These are phyloP conservation scores for Melieria picta DNA, from an alignment of 2,888 invertebrate genomes.

Conservation along the genomic window DNA sequence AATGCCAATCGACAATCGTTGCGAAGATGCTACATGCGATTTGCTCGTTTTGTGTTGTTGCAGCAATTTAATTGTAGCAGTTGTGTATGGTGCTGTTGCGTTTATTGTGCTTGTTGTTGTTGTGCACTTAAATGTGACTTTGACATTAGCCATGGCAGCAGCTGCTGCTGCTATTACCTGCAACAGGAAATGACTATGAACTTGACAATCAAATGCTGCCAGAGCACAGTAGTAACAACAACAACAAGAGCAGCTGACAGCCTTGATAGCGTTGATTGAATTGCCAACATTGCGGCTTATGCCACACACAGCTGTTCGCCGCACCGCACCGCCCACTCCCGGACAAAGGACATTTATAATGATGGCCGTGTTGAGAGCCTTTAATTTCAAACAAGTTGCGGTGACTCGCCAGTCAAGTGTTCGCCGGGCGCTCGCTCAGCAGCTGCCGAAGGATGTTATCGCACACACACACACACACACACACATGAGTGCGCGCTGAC, in stretches of 20 bases:
- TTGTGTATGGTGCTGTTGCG: neutral
- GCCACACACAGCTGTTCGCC: too few relatives aligned
- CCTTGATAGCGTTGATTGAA: conserved; percentile 3
- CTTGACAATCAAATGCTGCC: conserved; percentile 47
- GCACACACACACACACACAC: too few relatives aligned
- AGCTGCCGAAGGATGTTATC: too few relatives aligned
- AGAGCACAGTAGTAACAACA: conserved; percentile 4
- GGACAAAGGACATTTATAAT: conserved; percentile 24
- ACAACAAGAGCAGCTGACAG: neutral
- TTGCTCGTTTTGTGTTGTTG: neutral
- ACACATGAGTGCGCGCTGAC: too few relatives aligned
- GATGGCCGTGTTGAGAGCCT: neutral
- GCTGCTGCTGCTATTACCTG: neutral
- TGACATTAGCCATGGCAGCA: conserved; percentile 9
- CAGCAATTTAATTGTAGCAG: neutral
- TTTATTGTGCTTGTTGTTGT: neutral
- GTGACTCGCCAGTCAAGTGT: too few relatives aligned
- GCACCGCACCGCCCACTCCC: conserved; percentile 15
- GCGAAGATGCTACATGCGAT: neutral
- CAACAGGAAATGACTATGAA: conserved; percentile 50
- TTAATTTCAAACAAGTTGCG: neutral
- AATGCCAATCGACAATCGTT: neutral
- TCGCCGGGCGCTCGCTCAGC: too few relatives aligned
- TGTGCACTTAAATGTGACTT: conserved; percentile 18
- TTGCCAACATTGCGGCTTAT: conserved; percentile 7